Evolutionary conservation across 2,888 invertebrate species (phyloP).

Genomic region (Mantis religiosa): DNA sequence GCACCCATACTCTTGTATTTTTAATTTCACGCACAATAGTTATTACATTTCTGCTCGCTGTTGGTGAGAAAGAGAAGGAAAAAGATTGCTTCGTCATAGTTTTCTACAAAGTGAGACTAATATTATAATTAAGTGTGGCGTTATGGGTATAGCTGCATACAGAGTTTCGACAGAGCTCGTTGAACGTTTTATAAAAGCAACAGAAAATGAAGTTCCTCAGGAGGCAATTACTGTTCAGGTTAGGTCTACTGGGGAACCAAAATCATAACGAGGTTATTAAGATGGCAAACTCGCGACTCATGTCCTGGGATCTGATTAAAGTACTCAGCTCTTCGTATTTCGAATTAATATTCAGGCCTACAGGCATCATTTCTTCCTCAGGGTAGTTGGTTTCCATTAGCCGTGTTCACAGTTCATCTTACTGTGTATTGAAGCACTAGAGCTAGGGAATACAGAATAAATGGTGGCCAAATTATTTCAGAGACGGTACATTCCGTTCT

Average conservation of each 20-base stretch:
- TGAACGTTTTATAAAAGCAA: neutral
- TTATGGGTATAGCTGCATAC: neutral
- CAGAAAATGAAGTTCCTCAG: neutral
- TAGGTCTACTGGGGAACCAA: neutral
- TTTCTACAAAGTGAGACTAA: neutral
- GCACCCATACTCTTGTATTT: neutral
- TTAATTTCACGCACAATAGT: neutral
- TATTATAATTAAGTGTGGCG: neutral
- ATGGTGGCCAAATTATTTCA: too few species aligned
- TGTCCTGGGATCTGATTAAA: too few species aligned
- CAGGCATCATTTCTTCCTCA: too few species aligned
- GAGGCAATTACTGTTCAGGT: neutral
- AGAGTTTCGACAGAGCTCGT: neutral
- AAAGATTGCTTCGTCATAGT: neutral
- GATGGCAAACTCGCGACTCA: too few species aligned
- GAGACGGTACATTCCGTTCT: too few species aligned
- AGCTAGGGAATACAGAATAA: too few species aligned
- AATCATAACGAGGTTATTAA: neutral
- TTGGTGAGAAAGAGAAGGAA: neutral
- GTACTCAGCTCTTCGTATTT: too few species aligned
- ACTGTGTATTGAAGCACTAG: too few species aligned
- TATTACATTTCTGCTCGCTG: neutral
- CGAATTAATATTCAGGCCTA: too few species aligned
- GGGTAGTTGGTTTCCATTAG: too few species aligned
- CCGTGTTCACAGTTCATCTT: too few species aligned